phyloP scores from a whole-genome alignment of 2,797 vertebrate genomes.

The Poecilia picta region DNA sequence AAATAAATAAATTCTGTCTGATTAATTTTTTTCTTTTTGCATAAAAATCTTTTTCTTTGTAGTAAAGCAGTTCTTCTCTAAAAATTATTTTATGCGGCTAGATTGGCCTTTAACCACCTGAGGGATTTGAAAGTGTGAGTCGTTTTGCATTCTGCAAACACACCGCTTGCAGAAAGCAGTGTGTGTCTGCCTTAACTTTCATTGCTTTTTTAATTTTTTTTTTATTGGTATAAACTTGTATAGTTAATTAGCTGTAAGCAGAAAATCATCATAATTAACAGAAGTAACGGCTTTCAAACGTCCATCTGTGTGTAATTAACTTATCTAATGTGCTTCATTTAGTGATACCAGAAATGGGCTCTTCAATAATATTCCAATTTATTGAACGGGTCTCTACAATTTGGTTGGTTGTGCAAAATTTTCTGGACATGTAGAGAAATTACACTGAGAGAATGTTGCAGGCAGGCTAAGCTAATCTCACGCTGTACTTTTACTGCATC shows the following conservation, averaged over 20 bases:
- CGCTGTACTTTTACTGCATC: neutral
- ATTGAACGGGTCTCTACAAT: neutral
- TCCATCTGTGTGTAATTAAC: too few species aligned
- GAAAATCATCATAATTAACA: too few species aligned
- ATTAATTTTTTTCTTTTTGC: neutral
- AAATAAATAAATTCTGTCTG: neutral
- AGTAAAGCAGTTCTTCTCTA: neutral
- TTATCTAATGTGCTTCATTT: too few species aligned
- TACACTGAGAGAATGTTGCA: neutral
- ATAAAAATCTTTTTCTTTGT: neutral
- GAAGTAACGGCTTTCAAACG: too few species aligned
- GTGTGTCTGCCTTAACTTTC: neutral
- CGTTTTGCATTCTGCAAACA: neutral
- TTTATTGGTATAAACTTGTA: neutral
- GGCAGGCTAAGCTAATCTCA: neutral
- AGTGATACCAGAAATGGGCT: too few species aligned
- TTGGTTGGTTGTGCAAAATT: neutral
- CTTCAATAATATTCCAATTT: too few species aligned
- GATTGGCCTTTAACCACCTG: neutral
- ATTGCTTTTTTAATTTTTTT: neutral
- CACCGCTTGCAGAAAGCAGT: neutral
- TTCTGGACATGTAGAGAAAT: neutral
- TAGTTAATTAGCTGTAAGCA: too few species aligned
- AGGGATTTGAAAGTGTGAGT: neutral
- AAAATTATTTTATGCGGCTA: neutral